phyloP scores from a whole-genome alignment of 1,140 invertebrate genomes.

The Penaeus indicus region DNA sequence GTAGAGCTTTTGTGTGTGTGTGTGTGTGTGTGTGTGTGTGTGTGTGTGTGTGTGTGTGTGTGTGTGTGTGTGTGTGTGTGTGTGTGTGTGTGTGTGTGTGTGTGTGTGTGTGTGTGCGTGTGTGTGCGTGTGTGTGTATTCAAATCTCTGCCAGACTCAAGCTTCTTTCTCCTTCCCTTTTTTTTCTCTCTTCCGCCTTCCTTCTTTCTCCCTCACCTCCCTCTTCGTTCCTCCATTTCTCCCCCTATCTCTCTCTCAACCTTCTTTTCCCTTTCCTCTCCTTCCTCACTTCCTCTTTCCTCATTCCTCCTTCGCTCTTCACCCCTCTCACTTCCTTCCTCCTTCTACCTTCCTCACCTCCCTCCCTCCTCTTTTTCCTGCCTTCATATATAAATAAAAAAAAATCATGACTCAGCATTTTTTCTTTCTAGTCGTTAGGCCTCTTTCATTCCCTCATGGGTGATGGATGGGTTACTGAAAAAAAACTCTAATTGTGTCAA shows the following conservation, averaged over 20 bases:
- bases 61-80: conserved; percentile 30
- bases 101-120: conserved; percentile 4
- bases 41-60: conserved; percentile 25
- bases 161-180: background rate
- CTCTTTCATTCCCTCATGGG: background rate
- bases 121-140: conserved; percentile 24
- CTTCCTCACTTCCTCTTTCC: background rate
- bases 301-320: background rate
- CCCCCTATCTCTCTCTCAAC: background rate
- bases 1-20: background rate
- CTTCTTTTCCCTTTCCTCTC: background rate
- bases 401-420: background rate
- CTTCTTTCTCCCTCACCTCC: too few relatives aligned
- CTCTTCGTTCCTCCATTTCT: background rate
- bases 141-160: background rate
- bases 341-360: background rate
- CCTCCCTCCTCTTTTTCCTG: background rate
- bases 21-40: conserved; percentile 18
- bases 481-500: background rate
- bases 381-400: background rate
- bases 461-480: background rate
- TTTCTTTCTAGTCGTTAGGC: background rate
- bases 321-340: background rate
- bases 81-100: conserved; percentile 11
- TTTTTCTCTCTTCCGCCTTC: background rate